These are phyloP conservation scores for Taenioides sp. DNA, from an alignment of 2,797 vertebrate genomes.

Conservation along the genomic window DNA sequence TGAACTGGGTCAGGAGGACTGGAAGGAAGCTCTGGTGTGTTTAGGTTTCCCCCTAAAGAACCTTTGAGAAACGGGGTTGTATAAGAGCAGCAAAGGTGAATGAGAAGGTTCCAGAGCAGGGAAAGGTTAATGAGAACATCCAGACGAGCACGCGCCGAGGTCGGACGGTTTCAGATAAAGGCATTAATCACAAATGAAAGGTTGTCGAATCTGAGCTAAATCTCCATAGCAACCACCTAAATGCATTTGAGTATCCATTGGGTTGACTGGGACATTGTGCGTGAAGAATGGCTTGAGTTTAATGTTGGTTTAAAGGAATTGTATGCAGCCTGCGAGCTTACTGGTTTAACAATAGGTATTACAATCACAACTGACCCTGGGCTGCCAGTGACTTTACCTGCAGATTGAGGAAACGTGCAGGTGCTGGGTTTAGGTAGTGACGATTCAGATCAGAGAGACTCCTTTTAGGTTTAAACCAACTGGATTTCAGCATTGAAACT, in stretches of 20 bases:
- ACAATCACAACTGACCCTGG: no score
- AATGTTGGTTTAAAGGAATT: no score
- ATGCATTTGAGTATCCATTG: no score
- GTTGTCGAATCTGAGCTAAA: background rate
- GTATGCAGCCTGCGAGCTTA: no score
- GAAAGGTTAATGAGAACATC: conserved; percentile 11
- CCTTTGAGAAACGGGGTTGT: conserved; percentile 35
- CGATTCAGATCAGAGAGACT: no score
- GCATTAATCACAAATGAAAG: conserved; percentile 16
- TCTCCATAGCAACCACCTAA: no score
- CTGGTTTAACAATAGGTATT: no score
- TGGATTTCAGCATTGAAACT: no score
- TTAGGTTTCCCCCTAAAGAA: conserved; percentile 19
- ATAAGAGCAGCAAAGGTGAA: conserved; percentile 3
- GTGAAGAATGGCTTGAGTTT: background rate
- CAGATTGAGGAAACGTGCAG: no score
- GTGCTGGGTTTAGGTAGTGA: no score
- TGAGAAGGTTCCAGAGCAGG: conserved; percentile 11
- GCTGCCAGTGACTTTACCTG: no score
- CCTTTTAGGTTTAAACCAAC: no score
- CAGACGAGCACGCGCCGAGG: background rate
- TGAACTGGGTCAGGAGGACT: conserved; percentile 74
- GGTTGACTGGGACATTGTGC: background rate
- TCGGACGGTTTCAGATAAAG: background rate
- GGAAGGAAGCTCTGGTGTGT: conserved; percentile 15